phyloP scores from a whole-genome alignment of 2,888 invertebrate species.

The Cremastobaeus sp. region DNA sequence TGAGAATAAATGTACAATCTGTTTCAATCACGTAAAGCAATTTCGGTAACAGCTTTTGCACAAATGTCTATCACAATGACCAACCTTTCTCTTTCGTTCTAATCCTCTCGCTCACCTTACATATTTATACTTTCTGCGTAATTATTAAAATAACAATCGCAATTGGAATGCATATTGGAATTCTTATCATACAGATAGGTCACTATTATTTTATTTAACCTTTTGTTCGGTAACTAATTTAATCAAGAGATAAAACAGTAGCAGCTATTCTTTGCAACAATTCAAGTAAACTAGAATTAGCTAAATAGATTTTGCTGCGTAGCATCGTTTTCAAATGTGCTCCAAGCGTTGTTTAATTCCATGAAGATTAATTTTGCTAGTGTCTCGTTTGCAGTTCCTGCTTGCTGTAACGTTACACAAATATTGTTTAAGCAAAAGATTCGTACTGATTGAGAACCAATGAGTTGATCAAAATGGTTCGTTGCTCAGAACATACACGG shows the following conservation, averaged over 20 bases:
- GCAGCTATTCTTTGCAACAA: constrained; percentile 62
- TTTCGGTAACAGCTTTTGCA: constrained; percentile 19
- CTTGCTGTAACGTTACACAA: constrained; percentile 86
- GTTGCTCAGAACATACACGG: no score
- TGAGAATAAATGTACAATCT: constrained; percentile 58
- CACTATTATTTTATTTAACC: constrained; percentile 50
- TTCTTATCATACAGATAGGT: constrained; percentile 54
- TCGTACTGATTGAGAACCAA: no score
- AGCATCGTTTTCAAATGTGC: constrained; percentile 94
- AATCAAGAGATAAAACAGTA: constrained; percentile 53
- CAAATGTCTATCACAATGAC: constrained; percentile 11
- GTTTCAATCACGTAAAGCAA: constrained; percentile 51
- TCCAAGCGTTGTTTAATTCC: constrained; percentile 99
- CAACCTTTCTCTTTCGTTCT: constrained; percentile 1
- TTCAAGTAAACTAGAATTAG: constrained; percentile 70
- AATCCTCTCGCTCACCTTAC: constrained; percentile 16
- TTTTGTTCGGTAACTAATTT: constrained; percentile 52
- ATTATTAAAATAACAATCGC: constrained; percentile 58
- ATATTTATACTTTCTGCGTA: constrained; percentile 43
- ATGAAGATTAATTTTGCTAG: constrained; percentile 98
- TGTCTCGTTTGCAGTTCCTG: constrained; percentile 93
- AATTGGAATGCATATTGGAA: constrained; percentile 59
- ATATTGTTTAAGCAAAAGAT: no score
- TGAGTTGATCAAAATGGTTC: no score
- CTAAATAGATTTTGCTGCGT: constrained; percentile 88